Conservation (phyloP, 2,888 invertebrate species). For the Cataglyphis livida region DNA sequence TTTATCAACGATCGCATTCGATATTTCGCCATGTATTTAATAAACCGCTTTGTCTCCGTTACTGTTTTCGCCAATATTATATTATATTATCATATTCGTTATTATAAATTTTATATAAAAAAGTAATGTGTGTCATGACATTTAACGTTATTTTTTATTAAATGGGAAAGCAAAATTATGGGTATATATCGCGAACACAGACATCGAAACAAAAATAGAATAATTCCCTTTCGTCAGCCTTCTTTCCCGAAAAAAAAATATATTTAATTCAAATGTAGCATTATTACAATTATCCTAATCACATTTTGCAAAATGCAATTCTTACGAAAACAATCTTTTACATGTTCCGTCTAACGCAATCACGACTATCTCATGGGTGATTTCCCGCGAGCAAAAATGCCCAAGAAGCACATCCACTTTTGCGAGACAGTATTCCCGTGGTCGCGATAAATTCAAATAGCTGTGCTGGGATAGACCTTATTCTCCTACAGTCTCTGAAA, state of each 20-base stretch:
- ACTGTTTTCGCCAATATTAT: not conserved
- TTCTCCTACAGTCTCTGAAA: not conserved
- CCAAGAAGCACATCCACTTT: constrained; percentile 6
- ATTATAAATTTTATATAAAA: not conserved
- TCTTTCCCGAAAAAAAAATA: not conserved
- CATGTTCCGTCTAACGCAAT: not conserved
- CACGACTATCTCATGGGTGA: not conserved
- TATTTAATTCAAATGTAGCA: not conserved
- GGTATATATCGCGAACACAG: not conserved
- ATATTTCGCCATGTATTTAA: not conserved
- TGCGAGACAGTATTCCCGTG: constrained; percentile 18
- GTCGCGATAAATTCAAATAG: constrained; percentile 32
- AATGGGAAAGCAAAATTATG: not conserved
- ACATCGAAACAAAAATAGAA: not conserved
- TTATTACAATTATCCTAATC: not conserved
- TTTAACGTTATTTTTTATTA: not conserved
- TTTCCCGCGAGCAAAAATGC: constrained; percentile 9
- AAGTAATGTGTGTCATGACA: not conserved
- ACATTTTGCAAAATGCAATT: not conserved
- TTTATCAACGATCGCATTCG: not conserved
- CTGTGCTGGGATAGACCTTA: constrained; percentile 1
- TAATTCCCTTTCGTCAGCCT: not conserved
- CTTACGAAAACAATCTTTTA: not conserved
- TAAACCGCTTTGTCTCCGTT: not conserved
- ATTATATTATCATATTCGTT: not conserved